phyloP scores from a whole-genome alignment of 2,797 vertebrate genomes.

The Epinephelus coioides region DNA sequence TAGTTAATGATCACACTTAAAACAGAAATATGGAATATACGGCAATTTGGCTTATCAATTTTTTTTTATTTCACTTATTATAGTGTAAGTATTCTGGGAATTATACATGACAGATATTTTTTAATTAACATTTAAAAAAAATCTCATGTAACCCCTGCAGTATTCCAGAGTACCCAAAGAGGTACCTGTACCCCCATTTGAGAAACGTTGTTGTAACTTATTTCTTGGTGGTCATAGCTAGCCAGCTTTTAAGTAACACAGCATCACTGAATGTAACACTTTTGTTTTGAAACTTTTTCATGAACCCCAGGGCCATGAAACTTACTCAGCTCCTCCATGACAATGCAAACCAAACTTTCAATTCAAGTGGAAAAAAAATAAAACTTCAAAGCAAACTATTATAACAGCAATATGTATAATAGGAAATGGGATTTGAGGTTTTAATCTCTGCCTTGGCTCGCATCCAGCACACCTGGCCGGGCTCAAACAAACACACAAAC shows the following conservation, averaged over 20 bases:
- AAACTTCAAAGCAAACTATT: conserved; percentile 76
- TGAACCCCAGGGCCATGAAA: conserved; percentile 63
- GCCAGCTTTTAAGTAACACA: conserved; percentile 1
- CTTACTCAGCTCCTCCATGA: conserved; percentile 40
- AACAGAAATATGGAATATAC: too few relatives aligned
- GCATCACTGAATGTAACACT: conserved; percentile 9
- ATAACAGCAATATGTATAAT: conserved; percentile 70
- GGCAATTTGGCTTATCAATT: too few relatives aligned
- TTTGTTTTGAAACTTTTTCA: conserved; percentile 51
- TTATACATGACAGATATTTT: too few relatives aligned
- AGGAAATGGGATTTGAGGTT: conserved; percentile 80
- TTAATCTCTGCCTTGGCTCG: conserved; percentile 69
- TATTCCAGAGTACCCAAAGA: too few relatives aligned
- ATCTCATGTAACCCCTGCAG: too few relatives aligned
- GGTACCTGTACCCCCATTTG: too few relatives aligned
- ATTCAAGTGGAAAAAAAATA: conserved; percentile 51
- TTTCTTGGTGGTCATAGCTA: conserved; percentile 8
- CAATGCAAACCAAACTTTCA: conserved; percentile 63
- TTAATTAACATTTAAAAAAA: too few relatives aligned
- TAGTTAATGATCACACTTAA: too few relatives aligned
- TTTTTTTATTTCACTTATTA: too few relatives aligned
- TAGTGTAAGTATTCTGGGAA: too few relatives aligned
- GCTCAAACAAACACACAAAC: conserved; percentile 82
- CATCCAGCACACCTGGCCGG: conserved; percentile 81
- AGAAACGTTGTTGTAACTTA: neutral